Evolutionary conservation across 2,888 invertebrate genomes (phyloP).

Genomic region (Calliopum simillimum): DNA sequence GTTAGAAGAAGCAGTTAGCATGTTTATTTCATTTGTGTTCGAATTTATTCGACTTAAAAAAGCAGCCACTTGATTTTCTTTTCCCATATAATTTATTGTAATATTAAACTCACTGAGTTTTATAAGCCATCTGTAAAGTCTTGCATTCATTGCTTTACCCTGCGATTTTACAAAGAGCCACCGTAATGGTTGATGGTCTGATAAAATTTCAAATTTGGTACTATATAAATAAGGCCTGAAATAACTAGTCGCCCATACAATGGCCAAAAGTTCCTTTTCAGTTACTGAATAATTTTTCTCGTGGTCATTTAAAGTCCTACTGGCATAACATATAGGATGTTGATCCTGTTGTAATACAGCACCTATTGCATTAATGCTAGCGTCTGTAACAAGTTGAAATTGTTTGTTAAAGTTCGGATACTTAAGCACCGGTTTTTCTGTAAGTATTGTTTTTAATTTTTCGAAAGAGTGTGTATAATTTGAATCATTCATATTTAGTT

Average conservation of each 20-base stretch:
- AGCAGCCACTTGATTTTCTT: too few species aligned
- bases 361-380: slow-evolving; percentile 23
- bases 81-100: too few species aligned
- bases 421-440: slow-evolving; percentile 20
- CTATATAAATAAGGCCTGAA: slow-evolving; percentile 27
- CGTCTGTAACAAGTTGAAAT: slow-evolving; percentile 30
- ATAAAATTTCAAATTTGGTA: slow-evolving; percentile 13
- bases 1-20: too few species aligned
- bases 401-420: slow-evolving; percentile 19
- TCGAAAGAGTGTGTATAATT: slow-evolving; percentile 27
- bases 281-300: slow-evolving; percentile 21
- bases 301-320: too few species aligned
- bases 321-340: too few species aligned
- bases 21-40: too few species aligned
- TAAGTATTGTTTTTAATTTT: slow-evolving; percentile 23
- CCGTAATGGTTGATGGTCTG: slow-evolving; percentile 16
- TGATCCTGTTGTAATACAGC: too few species aligned
- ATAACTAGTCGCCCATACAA: too few species aligned
- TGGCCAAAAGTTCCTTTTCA: slow-evolving; percentile 18
- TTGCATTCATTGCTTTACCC: too few species aligned
- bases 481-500: slow-evolving; percentile 16
- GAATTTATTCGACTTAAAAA: too few species aligned
- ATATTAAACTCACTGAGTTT: too few species aligned
- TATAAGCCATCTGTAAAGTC: too few species aligned
- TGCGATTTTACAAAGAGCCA: slow-evolving; percentile 33